Conservation (phyloP, 92 coral and sea anemone genomes). For the Montipora capitata region DNA sequence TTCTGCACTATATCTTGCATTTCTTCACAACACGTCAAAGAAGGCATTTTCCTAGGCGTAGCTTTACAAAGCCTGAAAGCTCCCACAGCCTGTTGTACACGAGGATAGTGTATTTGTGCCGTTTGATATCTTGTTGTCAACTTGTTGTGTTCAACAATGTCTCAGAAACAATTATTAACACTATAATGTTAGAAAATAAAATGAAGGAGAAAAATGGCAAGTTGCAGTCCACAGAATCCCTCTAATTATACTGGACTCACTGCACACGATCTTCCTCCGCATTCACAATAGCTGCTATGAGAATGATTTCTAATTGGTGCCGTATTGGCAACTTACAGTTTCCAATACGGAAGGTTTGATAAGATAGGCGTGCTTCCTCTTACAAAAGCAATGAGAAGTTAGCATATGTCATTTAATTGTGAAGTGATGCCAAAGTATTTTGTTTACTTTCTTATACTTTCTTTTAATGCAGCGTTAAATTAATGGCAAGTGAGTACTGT, state of each 20-base stretch:
- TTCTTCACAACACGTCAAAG: conserved; percentile 9
- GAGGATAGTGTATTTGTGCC: too few species aligned
- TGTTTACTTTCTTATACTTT: neutral
- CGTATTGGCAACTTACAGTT: neutral
- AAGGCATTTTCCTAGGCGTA: conserved; percentile 5
- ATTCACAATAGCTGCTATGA: conserved; percentile 1
- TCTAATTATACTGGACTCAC: neutral
- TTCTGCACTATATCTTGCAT: neutral
- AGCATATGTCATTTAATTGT: neutral
- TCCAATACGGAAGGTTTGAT: neutral
- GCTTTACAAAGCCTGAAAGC: neutral
- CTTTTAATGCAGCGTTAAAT: neutral
- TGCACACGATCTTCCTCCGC: neutral
- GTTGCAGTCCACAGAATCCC: neutral
- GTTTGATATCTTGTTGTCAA: too few species aligned
- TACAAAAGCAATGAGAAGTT: conserved; percentile 5
- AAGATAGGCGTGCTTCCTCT: conserved; percentile 1
- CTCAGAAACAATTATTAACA: neutral
- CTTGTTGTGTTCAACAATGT: neutral
- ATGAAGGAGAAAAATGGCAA: conserved; percentile 1
- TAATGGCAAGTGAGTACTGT: conserved; percentile 5
- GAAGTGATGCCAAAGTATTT: neutral
- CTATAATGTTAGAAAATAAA: neutral
- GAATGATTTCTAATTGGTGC: neutral
- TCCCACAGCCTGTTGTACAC: neutral